These are phyloP conservation scores for Eupithecia exiguata DNA, from an alignment of 2,888 invertebrate species.

Conservation along the genomic window DNA sequence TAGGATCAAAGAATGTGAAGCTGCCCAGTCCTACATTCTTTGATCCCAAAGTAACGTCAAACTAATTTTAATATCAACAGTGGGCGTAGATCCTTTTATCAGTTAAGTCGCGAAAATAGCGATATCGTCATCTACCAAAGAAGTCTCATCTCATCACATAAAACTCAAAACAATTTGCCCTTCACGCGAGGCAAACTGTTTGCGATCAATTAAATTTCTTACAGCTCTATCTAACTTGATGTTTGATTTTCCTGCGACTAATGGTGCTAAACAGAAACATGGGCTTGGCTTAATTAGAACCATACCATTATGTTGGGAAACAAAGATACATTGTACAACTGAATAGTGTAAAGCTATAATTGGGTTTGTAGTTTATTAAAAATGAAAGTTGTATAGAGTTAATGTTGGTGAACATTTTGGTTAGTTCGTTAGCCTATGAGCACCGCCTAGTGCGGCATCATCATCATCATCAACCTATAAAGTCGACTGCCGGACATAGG, in stretches of 20 bases:
- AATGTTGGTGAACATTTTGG: too few species aligned
- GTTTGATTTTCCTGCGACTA: slow-evolving; percentile 25
- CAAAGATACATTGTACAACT: slow-evolving; percentile 10
- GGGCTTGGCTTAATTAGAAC: slow-evolving; percentile 25
- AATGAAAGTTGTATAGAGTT: background rate
- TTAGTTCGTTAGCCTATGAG: too few species aligned
- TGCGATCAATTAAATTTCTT: slow-evolving; percentile 25
- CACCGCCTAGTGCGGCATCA: too few species aligned
- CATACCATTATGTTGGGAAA: slow-evolving; percentile 14
- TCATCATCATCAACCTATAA: too few species aligned
- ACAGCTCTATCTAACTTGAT: slow-evolving; percentile 29
- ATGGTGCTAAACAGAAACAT: slow-evolving; percentile 29
- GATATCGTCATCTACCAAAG: slow-evolving; percentile 3
- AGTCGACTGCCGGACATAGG: too few species aligned
- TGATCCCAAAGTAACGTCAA: background rate
- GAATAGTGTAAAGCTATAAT: background rate
- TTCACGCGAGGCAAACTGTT: slow-evolving; percentile 19
- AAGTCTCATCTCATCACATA: background rate
- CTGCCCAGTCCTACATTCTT: background rate
- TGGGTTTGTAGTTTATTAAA: background rate
- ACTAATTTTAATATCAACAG: background rate
- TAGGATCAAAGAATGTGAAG: too few species aligned
- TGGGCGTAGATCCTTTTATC: slow-evolving; percentile 7
- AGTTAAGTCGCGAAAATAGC: slow-evolving; percentile 1
- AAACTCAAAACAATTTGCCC: slow-evolving; percentile 18